Percentiles rank a stretch among this genome's conserved stretches.
phyloP scores from a whole-genome alignment of 2,888 invertebrate genomes.

The Aplocera efformata region DNA sequence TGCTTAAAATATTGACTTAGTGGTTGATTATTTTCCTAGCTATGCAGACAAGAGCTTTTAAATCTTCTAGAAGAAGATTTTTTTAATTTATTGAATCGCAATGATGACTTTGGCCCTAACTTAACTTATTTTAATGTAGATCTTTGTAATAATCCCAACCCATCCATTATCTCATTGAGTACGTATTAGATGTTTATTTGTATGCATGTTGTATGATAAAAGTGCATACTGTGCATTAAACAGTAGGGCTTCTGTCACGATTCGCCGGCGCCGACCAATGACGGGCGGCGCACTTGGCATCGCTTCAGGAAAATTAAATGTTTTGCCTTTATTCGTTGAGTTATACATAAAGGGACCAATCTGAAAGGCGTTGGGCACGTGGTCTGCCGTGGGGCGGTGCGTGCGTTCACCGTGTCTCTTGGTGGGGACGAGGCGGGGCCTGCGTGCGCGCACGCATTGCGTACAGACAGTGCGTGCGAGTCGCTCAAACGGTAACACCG shows the following conservation, averaged over 20 bases:
- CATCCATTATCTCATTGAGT: no score
- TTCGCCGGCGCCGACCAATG: conserved; percentile 47
- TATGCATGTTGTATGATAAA: conserved; percentile 5
- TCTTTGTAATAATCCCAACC: no score
- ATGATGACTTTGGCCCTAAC: no score
- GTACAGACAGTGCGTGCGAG: conserved; percentile 67
- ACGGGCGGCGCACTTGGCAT: conserved; percentile 48
- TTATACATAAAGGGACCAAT: conserved; percentile 65
- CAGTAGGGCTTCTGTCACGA: conserved; percentile 19
- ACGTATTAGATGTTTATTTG: neutral
- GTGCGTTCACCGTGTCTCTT: conserved; percentile 38
- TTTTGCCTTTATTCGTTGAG: conserved; percentile 56
- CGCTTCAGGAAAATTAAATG: conserved; percentile 49
- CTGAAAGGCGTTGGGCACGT: conserved; percentile 46
- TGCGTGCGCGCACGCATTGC: conserved; percentile 71
- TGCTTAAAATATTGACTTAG: no score
- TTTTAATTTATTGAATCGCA: no score
- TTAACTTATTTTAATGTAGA: no score
- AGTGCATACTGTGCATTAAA: conserved; percentile 11
- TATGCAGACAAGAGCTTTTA: no score
- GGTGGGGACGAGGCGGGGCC: conserved; percentile 53
- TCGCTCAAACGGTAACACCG: conserved; percentile 35
- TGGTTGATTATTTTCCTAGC: no score
- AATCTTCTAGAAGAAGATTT: no score
- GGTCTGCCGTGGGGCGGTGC: conserved; percentile 56